phyloP scores from a whole-genome alignment of 2,888 invertebrate genomes.

The Papilio elwesi region DNA sequence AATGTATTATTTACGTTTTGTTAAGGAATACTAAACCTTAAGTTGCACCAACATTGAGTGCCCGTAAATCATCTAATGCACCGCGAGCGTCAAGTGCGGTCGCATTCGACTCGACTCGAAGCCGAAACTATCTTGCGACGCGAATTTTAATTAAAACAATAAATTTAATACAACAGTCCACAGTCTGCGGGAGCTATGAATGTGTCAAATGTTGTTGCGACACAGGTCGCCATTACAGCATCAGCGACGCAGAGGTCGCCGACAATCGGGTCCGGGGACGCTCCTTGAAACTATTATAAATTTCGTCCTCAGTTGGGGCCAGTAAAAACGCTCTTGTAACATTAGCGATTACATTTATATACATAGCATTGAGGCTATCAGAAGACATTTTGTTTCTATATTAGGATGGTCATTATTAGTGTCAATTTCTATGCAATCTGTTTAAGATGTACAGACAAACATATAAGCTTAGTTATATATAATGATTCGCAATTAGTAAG shows the following conservation, averaged over 20 bases:
- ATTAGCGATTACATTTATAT: constrained; percentile 21
- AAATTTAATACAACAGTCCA: constrained; percentile 50
- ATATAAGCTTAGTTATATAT: too few relatives aligned
- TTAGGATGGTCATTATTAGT: too few relatives aligned
- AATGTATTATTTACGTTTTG: too few relatives aligned
- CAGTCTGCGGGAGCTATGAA: constrained; percentile 47
- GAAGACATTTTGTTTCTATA: too few relatives aligned
- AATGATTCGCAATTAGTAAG: too few relatives aligned
- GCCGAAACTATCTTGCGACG: constrained; percentile 49
- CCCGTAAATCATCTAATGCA: constrained; percentile 26
- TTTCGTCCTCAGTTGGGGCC: constrained; percentile 63
- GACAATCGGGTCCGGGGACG: constrained; percentile 65
- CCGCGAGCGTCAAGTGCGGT: constrained; percentile 19
- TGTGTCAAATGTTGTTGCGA: constrained; percentile 50
- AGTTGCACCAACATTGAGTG: neutral
- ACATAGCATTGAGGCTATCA: too few relatives aligned
- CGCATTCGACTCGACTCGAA: constrained; percentile 37
- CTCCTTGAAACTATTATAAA: constrained; percentile 70
- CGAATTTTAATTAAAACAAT: constrained; percentile 56
- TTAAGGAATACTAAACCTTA: neutral
- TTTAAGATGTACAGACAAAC: too few relatives aligned
- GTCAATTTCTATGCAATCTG: too few relatives aligned
- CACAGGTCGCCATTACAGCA: constrained; percentile 61
- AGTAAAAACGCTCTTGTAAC: constrained; percentile 45
- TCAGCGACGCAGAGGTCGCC: constrained; percentile 68